These are phyloP conservation scores for Sciaenops ocellatus DNA, from an alignment of 2,797 vertebrate genomes.

Conservation along the genomic window DNA sequence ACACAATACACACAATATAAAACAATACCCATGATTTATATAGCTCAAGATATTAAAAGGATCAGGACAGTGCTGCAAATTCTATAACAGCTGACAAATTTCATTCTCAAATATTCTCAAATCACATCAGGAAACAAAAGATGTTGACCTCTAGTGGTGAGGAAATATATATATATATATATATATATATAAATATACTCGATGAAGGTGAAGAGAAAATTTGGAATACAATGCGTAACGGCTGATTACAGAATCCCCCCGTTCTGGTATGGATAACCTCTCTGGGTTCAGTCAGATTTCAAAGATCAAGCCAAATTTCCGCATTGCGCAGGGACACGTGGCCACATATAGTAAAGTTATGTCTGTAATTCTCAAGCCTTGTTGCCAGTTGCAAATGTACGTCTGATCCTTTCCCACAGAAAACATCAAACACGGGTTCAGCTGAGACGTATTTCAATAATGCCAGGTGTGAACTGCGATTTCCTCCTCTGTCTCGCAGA, in stretches of 20 bases:
- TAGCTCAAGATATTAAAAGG: background rate
- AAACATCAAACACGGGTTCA: constrained; percentile 14
- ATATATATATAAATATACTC: too few species aligned
- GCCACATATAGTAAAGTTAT: background rate
- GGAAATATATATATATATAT: too few species aligned
- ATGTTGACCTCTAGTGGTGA: background rate
- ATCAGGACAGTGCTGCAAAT: too few species aligned
- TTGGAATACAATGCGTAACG: background rate
- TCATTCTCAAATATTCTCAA: background rate
- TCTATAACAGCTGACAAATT: too few species aligned
- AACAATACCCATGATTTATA: background rate
- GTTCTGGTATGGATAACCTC: background rate
- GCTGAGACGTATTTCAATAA: constrained; percentile 32
- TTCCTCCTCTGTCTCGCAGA: constrained; percentile 44
- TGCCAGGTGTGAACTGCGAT: constrained; percentile 46
- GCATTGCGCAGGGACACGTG: background rate
- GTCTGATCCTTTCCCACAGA: constrained; percentile 12
- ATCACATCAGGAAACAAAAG: background rate
- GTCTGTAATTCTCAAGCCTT: background rate
- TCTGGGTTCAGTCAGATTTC: constrained; percentile 1
- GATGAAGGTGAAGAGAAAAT: background rate
- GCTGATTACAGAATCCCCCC: background rate
- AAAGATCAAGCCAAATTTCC: constrained; percentile 14
- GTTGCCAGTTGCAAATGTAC: background rate
- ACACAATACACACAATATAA: too few species aligned